A percentile compares a stretch with the other conserved stretches of the same genome.
phyloP scores from a whole-genome alignment of 2,113 vertebrate genomes.

The Bubo bubo region DNA sequence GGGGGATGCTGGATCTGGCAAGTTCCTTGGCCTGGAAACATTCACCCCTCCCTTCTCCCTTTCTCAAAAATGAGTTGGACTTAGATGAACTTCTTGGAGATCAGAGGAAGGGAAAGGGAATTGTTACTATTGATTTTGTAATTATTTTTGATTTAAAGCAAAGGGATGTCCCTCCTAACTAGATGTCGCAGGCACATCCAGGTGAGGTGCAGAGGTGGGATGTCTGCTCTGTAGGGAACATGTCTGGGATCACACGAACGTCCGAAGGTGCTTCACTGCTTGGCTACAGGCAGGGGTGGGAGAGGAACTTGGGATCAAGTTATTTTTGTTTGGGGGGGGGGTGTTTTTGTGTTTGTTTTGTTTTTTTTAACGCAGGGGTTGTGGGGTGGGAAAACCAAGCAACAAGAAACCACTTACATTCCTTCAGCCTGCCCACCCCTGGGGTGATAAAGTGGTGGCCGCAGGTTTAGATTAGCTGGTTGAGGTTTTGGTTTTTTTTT shows the following conservation, averaged over 20 bases:
- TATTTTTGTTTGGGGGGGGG: not conserved
- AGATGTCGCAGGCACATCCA: not conserved
- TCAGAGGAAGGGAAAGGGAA: not conserved
- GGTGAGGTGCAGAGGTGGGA: not conserved
- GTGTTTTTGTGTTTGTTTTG: too few relatives aligned
- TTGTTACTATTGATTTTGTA: not conserved
- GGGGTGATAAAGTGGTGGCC: not conserved
- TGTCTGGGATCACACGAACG: not conserved
- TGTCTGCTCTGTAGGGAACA: conserved; percentile 10
- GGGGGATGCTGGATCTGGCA: not conserved
- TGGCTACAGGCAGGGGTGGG: not conserved
- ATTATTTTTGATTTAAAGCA: conserved; percentile 19
- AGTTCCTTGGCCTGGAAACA: not conserved
- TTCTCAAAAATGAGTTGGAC: not conserved
- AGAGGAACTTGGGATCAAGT: conserved; percentile 50
- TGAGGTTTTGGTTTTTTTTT: not conserved
- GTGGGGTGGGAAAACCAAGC: not conserved
- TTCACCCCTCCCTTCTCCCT: not conserved
- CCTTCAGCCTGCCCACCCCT: not conserved
- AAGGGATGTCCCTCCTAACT: conserved; percentile 22
- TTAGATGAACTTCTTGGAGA: not conserved
- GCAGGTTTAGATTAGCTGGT: not conserved
- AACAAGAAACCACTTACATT: conserved; percentile 37
- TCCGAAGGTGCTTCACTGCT: not conserved
- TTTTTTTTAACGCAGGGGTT: not conserved